Evolutionary conservation across 1,140 invertebrate genomes (phyloP).

Genomic region (Philopotamus ludificatus): DNA sequence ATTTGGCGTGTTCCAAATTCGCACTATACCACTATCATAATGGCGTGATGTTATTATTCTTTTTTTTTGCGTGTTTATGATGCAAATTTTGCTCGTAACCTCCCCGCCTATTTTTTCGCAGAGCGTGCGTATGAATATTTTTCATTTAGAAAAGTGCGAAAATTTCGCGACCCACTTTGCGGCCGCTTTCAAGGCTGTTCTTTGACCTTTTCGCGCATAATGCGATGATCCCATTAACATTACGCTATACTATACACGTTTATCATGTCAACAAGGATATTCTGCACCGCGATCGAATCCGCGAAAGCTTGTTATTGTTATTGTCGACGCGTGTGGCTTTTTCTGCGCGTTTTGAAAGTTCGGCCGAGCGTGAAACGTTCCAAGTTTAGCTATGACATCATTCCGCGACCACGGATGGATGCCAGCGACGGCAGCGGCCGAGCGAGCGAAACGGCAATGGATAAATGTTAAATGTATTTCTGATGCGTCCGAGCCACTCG

Average conservation of each 20-base stretch:
- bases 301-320: background rate
- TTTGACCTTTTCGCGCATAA: background rate
- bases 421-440: background rate
- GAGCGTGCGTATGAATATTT: background rate
- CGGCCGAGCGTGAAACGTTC: constrained; percentile 9
- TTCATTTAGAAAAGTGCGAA: constrained; percentile 10
- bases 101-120: constrained; percentile 1
- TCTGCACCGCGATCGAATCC: no score
- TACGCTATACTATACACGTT: background rate
- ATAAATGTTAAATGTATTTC: no score
- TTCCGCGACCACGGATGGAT: background rate
- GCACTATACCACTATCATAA: no score
- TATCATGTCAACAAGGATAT: no score
- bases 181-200: constrained; percentile 6
- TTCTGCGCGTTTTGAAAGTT: constrained; percentile 27
- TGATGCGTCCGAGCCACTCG: no score
- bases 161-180: background rate
- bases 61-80: constrained; percentile 5
- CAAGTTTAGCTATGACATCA: constrained; percentile 33
- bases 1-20: no score
- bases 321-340: background rate
- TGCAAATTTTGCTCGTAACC: no score
- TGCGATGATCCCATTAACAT: background rate
- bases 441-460: no score
- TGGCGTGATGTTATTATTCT: no score